phyloP scores from a whole-genome alignment of 2,888 invertebrate genomes.

The Phyllotreta cruciferae region DNA sequence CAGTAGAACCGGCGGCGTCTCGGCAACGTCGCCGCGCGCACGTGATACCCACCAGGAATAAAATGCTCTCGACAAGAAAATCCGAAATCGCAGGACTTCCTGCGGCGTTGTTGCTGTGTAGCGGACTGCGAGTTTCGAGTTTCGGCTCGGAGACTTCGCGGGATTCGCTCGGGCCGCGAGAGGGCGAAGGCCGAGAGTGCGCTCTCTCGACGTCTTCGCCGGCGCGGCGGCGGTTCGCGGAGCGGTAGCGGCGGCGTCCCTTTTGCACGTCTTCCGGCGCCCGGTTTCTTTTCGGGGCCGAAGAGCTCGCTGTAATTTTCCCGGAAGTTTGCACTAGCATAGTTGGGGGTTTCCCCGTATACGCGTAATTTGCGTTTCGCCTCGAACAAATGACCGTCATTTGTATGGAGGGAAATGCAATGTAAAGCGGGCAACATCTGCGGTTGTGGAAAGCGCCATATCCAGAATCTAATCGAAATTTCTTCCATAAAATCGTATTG shows the following conservation, averaged over 20 bases:
- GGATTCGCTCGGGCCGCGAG: slow-evolving; percentile 29
- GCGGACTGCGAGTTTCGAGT: slow-evolving; percentile 10
- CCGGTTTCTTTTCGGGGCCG: no score
- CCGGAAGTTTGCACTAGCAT: no score
- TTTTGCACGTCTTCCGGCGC: no score
- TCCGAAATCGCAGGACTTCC: no score
- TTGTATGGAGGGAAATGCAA: slow-evolving; percentile 44
- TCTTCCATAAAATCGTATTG: no score
- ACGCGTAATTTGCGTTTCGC: slow-evolving; percentile 9
- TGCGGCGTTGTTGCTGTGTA: no score
- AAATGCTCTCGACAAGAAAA: no score
- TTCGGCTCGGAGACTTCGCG: slow-evolving; percentile 11
- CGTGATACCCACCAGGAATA: no score
- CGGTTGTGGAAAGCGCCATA: slow-evolving; percentile 29
- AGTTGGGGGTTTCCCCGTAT: no score
- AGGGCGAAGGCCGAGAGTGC: slow-evolving; percentile 29
- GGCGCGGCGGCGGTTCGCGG: not conserved
- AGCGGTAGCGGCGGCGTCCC: no score
- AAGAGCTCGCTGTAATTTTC: no score
- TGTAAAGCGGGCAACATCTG: slow-evolving; percentile 42
- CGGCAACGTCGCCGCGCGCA: slow-evolving; percentile 29
- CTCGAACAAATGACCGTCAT: slow-evolving; percentile 45
- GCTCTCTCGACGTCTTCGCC: slow-evolving; percentile 18
- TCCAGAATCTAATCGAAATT: no score
- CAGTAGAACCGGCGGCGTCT: not conserved